phyloP scores from a whole-genome alignment of 2,888 invertebrate species.

The Oligia fasciuncula region DNA sequence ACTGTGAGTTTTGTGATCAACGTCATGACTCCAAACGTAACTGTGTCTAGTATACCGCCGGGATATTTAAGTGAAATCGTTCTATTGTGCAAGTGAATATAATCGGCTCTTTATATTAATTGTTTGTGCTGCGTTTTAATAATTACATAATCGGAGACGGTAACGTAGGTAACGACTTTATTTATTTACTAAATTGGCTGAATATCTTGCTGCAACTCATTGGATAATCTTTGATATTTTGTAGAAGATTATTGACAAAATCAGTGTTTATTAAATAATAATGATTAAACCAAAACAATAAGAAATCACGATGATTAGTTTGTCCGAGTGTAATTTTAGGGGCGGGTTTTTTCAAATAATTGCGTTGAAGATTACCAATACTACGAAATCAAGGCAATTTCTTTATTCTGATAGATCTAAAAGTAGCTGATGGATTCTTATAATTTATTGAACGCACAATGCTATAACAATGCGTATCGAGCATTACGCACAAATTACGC shows the following conservation, averaged over 20 bases:
- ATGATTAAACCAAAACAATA: not conserved
- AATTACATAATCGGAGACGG: conserved; percentile 69
- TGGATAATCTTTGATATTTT: conserved; percentile 15
- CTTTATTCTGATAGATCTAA: not conserved
- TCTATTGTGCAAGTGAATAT: conserved; percentile 79
- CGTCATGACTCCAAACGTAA: conserved; percentile 73
- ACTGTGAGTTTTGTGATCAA: conserved; percentile 74
- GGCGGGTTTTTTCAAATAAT: not conserved
- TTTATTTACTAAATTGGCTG: conserved; percentile 51
- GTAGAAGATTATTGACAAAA: not conserved
- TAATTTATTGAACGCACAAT: not conserved
- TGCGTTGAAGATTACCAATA: not conserved
- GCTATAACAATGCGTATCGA: conserved; percentile 19
- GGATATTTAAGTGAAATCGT: conserved; percentile 74
- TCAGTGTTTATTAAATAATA: not conserved
- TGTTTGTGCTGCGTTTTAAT: conserved; percentile 69
- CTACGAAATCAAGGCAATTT: not conserved
- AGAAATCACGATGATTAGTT: not conserved
- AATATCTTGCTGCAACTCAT: conserved; percentile 20
- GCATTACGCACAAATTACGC: conserved; percentile 22
- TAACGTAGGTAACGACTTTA: conserved; percentile 66
- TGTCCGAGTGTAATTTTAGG: not conserved
- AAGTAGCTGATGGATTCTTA: not conserved
- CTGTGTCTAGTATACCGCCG: conserved; percentile 66
- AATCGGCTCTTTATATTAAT: conserved; percentile 63